Conservation (phyloP, 1,140 invertebrate genomes). For the Brachionus sp. region DNA sequence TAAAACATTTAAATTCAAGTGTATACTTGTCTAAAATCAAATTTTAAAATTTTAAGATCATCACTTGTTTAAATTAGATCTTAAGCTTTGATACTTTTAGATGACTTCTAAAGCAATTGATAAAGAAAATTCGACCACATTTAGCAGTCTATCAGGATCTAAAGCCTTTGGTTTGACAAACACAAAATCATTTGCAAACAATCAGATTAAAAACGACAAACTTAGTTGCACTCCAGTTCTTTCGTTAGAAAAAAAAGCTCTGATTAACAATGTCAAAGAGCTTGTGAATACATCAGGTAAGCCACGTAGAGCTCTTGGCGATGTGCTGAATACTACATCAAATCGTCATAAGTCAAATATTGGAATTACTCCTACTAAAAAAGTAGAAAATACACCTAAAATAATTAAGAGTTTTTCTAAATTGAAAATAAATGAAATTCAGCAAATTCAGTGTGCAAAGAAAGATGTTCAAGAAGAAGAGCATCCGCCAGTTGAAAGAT, state of each 20-base stretch:
- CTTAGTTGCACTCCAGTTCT: background rate
- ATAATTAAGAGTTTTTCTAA: background rate
- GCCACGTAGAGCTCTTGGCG: constrained; percentile 12
- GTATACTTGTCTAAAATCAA: background rate
- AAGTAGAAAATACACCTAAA: background rate
- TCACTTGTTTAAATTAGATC: background rate
- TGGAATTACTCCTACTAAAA: background rate
- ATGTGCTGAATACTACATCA: constrained; percentile 26
- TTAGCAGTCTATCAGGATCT: background rate
- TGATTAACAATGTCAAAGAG: constrained; percentile 1
- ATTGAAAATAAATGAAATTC: background rate
- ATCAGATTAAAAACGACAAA: background rate
- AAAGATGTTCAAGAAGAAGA: background rate
- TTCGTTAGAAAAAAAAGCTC: background rate
- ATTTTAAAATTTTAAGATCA: background rate
- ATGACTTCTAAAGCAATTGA: constrained; percentile 26
- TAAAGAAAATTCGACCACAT: background rate
- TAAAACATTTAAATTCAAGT: background rate
- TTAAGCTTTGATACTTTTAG: constrained; percentile 9
- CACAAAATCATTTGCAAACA: background rate
- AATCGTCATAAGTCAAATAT: background rate
- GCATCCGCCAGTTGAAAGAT: background rate
- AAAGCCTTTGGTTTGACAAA: background rate
- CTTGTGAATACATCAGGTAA: background rate
- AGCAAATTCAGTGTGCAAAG: background rate